These are phyloP conservation scores for Rosalia funebris DNA, from an alignment of 2,888 invertebrate species.

Conservation along the genomic window DNA sequence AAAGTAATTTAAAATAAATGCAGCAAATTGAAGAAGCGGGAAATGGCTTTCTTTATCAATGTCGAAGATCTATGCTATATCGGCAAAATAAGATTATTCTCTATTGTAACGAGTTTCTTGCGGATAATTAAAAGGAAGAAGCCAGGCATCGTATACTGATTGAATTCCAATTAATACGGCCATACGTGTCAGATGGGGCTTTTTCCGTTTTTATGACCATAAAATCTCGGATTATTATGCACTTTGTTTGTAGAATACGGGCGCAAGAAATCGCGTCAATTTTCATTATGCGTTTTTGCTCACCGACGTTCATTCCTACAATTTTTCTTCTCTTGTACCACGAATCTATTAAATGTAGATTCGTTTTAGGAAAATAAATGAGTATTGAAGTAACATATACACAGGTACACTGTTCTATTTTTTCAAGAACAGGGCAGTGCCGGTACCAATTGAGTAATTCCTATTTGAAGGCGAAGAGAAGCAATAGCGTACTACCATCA, in stretches of 20 bases:
- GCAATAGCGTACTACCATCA: no score
- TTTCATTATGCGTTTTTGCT: neutral
- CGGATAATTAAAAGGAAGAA: slow-evolving; percentile 21
- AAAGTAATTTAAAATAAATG: slow-evolving; percentile 42
- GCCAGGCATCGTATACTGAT: slow-evolving; percentile 17
- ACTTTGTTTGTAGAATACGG: slow-evolving; percentile 30
- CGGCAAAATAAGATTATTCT: slow-evolving; percentile 19
- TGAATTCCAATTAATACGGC: slow-evolving; percentile 27
- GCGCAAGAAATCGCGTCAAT: slow-evolving; percentile 10
- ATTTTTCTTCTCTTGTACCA: neutral
- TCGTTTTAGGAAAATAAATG: no score
- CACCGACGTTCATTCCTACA: slow-evolving; percentile 4
- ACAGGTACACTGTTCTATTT: no score
- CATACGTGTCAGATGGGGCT: slow-evolving; percentile 17
- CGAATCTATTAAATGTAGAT: slow-evolving; percentile 9
- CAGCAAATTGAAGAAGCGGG: slow-evolving; percentile 43
- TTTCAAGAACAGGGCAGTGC: no score
- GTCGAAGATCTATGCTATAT: slow-evolving; percentile 30
- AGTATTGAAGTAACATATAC: no score
- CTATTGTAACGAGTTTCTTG: slow-evolving; percentile 26
- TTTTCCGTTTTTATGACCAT: slow-evolving; percentile 22
- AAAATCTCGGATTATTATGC: slow-evolving; percentile 31
- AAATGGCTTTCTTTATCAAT: slow-evolving; percentile 42
- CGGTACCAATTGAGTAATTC: no score
- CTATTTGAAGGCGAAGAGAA: no score